phyloP scores from a whole-genome alignment of 2,797 vertebrate genomes.

The Centropyge bicolor region DNA sequence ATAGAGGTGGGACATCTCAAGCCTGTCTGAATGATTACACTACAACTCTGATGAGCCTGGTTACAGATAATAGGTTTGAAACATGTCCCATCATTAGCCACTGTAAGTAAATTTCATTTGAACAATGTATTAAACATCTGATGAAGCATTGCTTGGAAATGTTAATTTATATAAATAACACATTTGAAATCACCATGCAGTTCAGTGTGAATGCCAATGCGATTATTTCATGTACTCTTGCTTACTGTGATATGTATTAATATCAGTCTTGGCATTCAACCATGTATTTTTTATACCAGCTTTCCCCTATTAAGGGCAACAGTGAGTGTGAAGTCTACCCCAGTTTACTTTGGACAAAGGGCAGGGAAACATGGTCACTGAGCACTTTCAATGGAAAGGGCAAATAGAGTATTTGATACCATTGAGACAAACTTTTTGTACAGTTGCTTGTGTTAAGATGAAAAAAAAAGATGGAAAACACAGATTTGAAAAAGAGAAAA shows the following conservation, averaged over 20 bases:
- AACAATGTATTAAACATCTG: neutral
- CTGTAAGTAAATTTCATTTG: neutral
- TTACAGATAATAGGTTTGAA: neutral
- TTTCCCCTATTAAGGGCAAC: neutral
- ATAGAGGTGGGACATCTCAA: conserved; percentile 26
- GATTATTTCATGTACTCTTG: neutral
- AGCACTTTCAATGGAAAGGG: neutral
- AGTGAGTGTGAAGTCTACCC: neutral
- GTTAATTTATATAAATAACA: neutral
- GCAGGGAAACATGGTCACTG: neutral
- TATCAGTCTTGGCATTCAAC: neutral
- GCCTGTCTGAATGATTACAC: conserved; percentile 30
- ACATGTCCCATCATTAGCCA: neutral
- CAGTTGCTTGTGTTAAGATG: too few relatives aligned
- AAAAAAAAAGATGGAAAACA: too few relatives aligned
- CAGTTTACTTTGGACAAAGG: neutral
- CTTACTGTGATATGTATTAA: neutral
- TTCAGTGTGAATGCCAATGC: neutral
- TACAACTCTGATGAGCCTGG: conserved; percentile 11
- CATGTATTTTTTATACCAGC: neutral
- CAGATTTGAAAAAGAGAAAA: too few relatives aligned
- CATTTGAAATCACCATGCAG: neutral
- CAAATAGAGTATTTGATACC: too few relatives aligned
- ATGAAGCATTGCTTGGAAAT: neutral
- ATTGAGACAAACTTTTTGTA: too few relatives aligned